Conservation (phyloP, 2,113 vertebrate genomes). For the Mobula hypostoma region DNA sequence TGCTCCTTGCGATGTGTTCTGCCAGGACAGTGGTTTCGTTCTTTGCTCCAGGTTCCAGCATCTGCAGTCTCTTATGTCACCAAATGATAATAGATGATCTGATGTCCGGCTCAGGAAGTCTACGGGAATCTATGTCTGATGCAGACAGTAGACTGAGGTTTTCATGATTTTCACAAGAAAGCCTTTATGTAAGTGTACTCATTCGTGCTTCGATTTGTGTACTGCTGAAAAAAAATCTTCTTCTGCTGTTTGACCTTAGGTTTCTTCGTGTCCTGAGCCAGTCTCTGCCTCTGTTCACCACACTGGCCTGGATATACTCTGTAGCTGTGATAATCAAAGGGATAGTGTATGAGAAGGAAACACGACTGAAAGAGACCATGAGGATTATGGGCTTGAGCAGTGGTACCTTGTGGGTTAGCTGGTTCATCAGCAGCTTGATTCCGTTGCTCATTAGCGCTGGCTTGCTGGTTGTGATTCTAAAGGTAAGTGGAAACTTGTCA, state of each 20-base stretch:
- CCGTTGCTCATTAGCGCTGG: constrained; percentile 84
- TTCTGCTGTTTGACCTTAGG: constrained; percentile 50
- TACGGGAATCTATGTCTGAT: not conserved
- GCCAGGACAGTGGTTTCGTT: too few species aligned
- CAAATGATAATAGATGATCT: not conserved
- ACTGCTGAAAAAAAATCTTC: not conserved
- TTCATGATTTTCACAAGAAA: not conserved
- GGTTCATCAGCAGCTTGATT: constrained; percentile 91
- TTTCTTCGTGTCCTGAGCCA: constrained; percentile 90
- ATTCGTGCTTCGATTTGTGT: not conserved
- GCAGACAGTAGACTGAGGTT: not conserved
- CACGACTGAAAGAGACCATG: constrained; percentile 94
- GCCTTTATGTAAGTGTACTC: not conserved
- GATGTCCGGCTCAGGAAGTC: not conserved
- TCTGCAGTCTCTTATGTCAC: too few species aligned
- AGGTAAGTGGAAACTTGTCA: constrained; percentile 62
- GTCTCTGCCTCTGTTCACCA: constrained; percentile 97
- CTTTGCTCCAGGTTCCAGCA: too few species aligned
- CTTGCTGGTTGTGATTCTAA: constrained; percentile 81
- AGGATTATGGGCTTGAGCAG: constrained; percentile 92
- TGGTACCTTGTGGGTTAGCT: constrained; percentile 89
- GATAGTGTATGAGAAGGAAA: constrained; percentile 95
- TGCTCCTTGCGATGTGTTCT: too few species aligned
- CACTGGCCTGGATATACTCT: constrained; percentile 93
- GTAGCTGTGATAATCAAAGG: constrained; percentile 94